Evolutionary conservation across 2,797 vertebrate genomes (phyloP), one percentile per base, ranked within the genome.

Genomic region (Furcifer pardalis): DNA sequence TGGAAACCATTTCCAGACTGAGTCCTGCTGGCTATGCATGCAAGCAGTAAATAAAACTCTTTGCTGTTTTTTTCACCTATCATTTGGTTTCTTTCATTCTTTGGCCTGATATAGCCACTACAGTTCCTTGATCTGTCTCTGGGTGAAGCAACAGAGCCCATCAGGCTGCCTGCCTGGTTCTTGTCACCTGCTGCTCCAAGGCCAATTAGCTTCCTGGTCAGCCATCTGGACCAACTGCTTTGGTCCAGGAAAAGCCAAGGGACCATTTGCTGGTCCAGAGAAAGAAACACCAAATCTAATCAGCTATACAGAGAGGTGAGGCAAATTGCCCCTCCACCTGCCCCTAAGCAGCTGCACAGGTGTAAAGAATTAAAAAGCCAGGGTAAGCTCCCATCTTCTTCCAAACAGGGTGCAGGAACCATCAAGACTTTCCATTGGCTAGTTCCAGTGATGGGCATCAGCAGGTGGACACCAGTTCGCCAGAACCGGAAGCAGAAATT

Each of bases 101-200:
- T n/a, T n/a, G n/a, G n/a, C n/a, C n/a, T n/a, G n/a, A n/a, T n/a
- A n/a, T n/a, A n/a, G n/a, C n/a, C n/a, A n/a, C n/a, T n/a, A n/a
- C n/a, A n/a, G n/a, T n/a, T n/a, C n/a, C 91, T 89, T 94, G 95
- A 95, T 96, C 95, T 96, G 96, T 95, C 95, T 95, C 94, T 95
- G 92, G 96, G 95, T 96, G 96, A n/a, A n/a, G 95, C 94, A 86
- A 95, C 94, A 95, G 95, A 90, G 94, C 93, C 88, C 94, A 94
- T 92, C 95, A 96, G 96, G 96, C 96, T 95, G 96, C 94, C 95
- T 93, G 96, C 94, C 95, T 93, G 96, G 94, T 94, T 95, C 94
- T 46, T 90, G 91, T 95, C 89, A 93, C 96, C 96, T 95, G 96
- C 96, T 97, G 96, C 93, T 96, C 86, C 89, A 81, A 42, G 35